These are phyloP conservation scores for Planococcus citri DNA, from an alignment of 1,140 invertebrate genomes.

Conservation along the genomic window DNA sequence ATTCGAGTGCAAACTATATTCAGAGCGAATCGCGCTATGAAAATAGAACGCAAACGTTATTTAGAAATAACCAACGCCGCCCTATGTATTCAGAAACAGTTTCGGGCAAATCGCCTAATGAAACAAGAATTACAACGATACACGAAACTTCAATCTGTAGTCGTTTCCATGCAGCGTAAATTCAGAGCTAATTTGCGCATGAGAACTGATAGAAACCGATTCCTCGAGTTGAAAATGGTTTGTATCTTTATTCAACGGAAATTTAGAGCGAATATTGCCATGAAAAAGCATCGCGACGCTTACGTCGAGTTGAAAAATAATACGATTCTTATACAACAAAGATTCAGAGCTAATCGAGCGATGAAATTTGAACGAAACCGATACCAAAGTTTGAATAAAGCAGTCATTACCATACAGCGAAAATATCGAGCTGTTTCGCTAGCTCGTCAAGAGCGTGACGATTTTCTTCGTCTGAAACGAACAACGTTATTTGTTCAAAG, in stretches of 20 bases:
- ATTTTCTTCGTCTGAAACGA: conserved; percentile 28
- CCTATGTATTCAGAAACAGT: conserved; percentile 35
- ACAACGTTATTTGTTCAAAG: conserved; percentile 35
- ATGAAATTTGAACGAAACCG: conserved; percentile 28
- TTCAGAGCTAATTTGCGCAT: conserved; percentile 32
- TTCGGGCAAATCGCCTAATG: conserved; percentile 29
- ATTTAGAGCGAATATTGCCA: not conserved
- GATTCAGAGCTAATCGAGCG: conserved; percentile 28
- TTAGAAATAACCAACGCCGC: conserved; percentile 31
- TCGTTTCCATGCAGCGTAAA: conserved; percentile 41
- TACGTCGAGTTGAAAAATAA: conserved; percentile 28
- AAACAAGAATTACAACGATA: conserved; percentile 29
- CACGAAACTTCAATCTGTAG: conserved; percentile 34
- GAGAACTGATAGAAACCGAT: conserved; percentile 29
- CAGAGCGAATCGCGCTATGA: conserved; percentile 33
- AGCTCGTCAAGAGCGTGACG: conserved; percentile 29
- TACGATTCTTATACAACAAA: conserved; percentile 30
- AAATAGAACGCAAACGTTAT: conserved; percentile 34
- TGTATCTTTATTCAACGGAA: not conserved
- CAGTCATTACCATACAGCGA: conserved; percentile 37
- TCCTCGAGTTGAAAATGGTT: conserved; percentile 27
- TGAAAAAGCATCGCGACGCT: conserved; percentile 28
- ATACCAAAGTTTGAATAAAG: conserved; percentile 34
- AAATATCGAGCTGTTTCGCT: conserved; percentile 35
- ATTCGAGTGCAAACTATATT: conserved; percentile 38